Evolutionary conservation across 2,888 invertebrate genomes (phyloP).

Genomic region (Drosophila atroscutellata): DNA sequence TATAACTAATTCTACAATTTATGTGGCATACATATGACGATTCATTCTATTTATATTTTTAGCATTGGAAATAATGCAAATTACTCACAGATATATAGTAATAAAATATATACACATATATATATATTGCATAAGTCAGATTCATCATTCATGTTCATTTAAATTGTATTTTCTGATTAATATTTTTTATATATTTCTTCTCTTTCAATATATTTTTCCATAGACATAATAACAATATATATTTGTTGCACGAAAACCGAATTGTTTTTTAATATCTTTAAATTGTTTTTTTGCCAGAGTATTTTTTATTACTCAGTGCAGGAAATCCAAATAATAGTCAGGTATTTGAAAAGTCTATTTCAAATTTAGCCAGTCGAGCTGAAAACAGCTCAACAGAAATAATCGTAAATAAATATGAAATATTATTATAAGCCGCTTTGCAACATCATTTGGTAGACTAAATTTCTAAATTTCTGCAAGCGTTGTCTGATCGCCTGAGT

Average conservation of each 20-base stretch:
- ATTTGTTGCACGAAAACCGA: not conserved
- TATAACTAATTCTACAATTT: not conserved
- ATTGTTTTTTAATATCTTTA: not conserved
- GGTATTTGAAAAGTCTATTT: constrained; percentile 16
- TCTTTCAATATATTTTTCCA: no score
- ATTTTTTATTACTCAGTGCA: not conserved
- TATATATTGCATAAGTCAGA: not conserved
- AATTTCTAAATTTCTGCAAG: constrained; percentile 18
- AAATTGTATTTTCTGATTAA: not conserved
- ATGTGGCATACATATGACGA: not conserved
- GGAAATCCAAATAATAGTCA: not conserved
- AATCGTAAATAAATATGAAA: constrained; percentile 34
- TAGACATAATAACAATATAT: not conserved
- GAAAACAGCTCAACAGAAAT: constrained; percentile 1
- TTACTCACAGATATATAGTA: not conserved
- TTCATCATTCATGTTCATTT: not conserved
- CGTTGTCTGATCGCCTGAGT: not conserved
- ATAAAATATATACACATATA: not conserved
- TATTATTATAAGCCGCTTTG: constrained; percentile 46
- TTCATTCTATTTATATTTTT: not conserved
- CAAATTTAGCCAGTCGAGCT: constrained; percentile 5
- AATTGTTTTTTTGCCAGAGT: constrained; percentile 15
- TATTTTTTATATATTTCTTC: not conserved
- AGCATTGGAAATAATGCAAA: not conserved
- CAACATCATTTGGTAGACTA: constrained; percentile 27